Conservation (phyloP, 2,797 vertebrate genomes). For the Gobionotothen gibberifrons region DNA sequence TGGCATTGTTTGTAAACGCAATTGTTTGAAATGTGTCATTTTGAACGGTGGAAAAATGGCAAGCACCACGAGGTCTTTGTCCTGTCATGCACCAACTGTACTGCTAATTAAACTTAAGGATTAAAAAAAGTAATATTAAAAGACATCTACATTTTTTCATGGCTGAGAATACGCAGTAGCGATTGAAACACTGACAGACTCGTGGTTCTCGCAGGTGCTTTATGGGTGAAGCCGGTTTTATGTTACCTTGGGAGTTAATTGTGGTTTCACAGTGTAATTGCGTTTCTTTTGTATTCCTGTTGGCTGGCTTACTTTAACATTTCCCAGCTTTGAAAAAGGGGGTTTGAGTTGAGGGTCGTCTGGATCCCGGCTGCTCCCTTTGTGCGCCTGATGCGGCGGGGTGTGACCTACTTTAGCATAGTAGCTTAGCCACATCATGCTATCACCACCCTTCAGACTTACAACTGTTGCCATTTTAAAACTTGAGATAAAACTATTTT, state of each 20-base stretch:
- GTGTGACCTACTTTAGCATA: conserved; percentile 88
- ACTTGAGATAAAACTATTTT: background rate
- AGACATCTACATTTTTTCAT: fast-evolving
- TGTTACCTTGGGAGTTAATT: fast-evolving
- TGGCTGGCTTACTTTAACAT: fast-evolving
- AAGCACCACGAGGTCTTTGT: conserved; percentile 76
- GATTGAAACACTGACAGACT: background rate
- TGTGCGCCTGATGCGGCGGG: conserved; percentile 82
- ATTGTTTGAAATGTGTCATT: background rate
- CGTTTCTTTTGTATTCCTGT: background rate
- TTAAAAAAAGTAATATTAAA: fast-evolving
- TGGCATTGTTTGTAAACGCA: background rate
- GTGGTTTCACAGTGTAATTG: background rate
- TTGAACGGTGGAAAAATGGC: background rate
- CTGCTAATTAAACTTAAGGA: background rate
- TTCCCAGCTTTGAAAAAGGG: background rate
- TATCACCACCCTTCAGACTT: conserved; percentile 63
- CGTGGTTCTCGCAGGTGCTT: conserved; percentile 42
- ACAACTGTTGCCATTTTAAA: background rate
- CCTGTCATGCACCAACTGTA: background rate
- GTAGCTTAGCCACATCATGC: conserved; percentile 71
- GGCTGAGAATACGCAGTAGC: background rate
- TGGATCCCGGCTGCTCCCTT: conserved; percentile 72
- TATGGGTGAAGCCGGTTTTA: conserved; percentile 46
- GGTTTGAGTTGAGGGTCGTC: conserved; percentile 41